A percentile compares a stretch with the other conserved stretches of the same genome.
phyloP scores from a whole-genome alignment of 2,888 invertebrate genomes.

The Lepetodrilus schrolli region DNA sequence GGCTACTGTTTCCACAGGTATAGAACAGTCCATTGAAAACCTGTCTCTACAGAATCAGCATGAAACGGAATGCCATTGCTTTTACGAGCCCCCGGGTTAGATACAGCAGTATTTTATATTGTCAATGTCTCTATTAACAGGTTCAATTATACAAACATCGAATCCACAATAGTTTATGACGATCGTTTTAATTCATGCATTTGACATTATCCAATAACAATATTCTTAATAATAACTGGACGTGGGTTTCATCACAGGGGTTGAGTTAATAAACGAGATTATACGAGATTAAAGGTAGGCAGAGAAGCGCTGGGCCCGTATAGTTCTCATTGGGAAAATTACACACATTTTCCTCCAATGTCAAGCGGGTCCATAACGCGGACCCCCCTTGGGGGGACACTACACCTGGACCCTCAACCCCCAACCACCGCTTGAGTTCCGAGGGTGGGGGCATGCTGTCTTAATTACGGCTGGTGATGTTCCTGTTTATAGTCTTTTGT shows the following conservation, averaged over 20 bases:
- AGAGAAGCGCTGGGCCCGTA: not conserved
- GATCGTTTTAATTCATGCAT: not conserved
- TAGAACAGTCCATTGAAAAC: no score
- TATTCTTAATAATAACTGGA: conserved; percentile 4
- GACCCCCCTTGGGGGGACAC: not conserved
- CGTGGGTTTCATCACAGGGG: conserved; percentile 7
- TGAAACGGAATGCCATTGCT: no score
- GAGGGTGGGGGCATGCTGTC: not conserved
- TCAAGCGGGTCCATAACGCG: conserved; percentile 1
- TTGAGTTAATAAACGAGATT: not conserved
- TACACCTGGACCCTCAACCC: not conserved
- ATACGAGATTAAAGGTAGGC: not conserved
- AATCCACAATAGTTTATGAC: no score
- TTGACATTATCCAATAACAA: conserved; percentile 17
- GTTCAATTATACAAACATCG: no score
- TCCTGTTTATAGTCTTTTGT: not conserved
- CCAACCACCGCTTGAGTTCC: not conserved
- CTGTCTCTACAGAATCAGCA: no score
- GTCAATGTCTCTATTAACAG: no score
- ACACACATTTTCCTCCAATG: not conserved
- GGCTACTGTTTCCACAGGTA: no score
- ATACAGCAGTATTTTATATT: no score
- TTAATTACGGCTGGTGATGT: not conserved
- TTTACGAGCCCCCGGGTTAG: no score
- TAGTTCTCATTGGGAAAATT: conserved; percentile 15